Percentiles rank a stretch among this genome's conserved stretches.
phyloP scores from a whole-genome alignment of 2,113 vertebrate species.

The Pholis gunnellus region DNA sequence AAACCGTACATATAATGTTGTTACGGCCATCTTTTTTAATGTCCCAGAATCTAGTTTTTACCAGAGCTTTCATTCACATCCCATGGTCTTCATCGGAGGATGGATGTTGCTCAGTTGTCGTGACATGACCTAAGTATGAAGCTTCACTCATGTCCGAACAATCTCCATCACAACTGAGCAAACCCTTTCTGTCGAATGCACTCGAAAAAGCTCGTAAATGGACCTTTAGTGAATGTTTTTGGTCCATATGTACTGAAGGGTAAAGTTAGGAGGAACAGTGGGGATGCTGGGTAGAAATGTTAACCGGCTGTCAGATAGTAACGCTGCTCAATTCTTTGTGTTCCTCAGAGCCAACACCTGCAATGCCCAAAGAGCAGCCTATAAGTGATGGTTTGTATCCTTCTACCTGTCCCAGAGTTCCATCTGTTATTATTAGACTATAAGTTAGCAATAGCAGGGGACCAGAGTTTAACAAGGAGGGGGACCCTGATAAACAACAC shows the following conservation, averaged over 20 bases:
- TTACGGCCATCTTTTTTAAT: background rate
- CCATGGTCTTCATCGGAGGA: background rate
- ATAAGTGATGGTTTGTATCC: background rate
- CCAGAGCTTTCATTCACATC: background rate
- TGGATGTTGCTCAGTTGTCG: background rate
- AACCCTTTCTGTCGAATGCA: background rate
- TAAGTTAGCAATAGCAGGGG: background rate
- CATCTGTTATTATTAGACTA: background rate
- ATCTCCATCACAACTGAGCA: background rate
- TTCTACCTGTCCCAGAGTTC: background rate
- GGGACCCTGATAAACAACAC: background rate
- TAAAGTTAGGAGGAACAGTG: background rate
- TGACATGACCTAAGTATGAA: background rate
- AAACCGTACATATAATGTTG: no score
- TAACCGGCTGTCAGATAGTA: background rate
- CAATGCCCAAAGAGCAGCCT: conserved; percentile 1
- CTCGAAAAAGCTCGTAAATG: background rate
- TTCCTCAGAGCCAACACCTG: background rate
- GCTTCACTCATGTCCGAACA: background rate
- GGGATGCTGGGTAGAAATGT: background rate
- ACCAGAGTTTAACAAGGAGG: no score
- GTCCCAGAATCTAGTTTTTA: background rate
- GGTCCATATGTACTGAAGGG: background rate
- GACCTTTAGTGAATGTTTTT: background rate
- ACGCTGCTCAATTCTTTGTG: background rate